These are phyloP conservation scores for Phyllostomus hastatus DNA, from an alignment of 2,113 vertebrate genomes.

Conservation along the genomic window DNA sequence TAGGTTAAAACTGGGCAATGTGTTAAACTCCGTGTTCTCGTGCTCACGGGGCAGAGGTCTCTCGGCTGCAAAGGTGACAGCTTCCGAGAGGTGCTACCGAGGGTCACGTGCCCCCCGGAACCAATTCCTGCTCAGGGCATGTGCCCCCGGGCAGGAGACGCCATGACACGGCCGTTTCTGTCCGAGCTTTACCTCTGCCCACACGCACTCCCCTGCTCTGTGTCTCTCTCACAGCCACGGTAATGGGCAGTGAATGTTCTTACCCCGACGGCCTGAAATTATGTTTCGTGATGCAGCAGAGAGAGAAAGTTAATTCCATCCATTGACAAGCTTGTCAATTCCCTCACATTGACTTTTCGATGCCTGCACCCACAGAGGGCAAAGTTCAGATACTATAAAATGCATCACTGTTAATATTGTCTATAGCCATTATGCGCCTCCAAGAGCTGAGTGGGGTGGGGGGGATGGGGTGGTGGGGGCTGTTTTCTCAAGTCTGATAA, in stretches of 20 bases:
- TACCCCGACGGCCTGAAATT: constrained; percentile 48
- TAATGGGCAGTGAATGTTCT: constrained; percentile 51
- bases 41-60: constrained; percentile 37
- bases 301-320: constrained; percentile 74
- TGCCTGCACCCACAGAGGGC: constrained; percentile 42
- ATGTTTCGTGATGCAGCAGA: constrained; percentile 72
- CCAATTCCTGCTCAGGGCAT: accelerated
- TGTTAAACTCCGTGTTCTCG: constrained; percentile 39
- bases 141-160: accelerated
- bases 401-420: constrained; percentile 64
- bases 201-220: neutral
- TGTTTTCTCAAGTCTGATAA: neutral
- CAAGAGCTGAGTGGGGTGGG: neutral
- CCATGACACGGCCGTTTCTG: accelerated
- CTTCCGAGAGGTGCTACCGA: neutral
- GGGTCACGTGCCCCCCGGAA: accelerated
- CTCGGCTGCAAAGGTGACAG: neutral
- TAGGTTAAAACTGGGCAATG: neutral
- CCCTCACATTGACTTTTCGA: constrained; percentile 73
- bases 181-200: neutral
- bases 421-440: constrained; percentile 23
- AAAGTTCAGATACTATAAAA: constrained; percentile 72
- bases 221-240: neutral
- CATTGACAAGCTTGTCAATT: constrained; percentile 77
- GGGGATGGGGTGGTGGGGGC: no score